phyloP scores from a whole-genome alignment of 2,888 invertebrate genomes.

The Drosophila mayaguana region DNA sequence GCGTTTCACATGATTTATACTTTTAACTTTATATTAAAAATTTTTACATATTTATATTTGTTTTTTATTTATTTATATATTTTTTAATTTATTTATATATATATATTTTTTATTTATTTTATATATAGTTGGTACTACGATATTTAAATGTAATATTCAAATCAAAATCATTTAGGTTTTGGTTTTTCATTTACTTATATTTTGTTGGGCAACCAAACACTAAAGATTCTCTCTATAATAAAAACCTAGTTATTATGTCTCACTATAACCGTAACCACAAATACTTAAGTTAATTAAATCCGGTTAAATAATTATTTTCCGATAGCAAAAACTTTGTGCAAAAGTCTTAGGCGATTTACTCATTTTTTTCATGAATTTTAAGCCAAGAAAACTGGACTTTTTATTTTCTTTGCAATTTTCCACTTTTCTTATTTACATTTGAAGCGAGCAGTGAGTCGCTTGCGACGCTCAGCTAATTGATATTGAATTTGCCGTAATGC shows the following conservation, averaged over 20 bases:
- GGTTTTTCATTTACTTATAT: no score
- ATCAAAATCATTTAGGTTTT: neutral
- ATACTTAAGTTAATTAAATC: neutral
- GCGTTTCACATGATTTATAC: no score
- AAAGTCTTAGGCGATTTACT: neutral
- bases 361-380: neutral
- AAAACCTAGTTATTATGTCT: neutral
- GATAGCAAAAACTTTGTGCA: neutral
- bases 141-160: no score
- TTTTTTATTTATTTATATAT: no score
- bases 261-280: neutral
- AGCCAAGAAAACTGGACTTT: neutral
- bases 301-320: neutral
- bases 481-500: constrained; percentile 10
- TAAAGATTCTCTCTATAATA: neutral
- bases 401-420: neutral
- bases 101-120: no score
- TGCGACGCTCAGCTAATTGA: neutral
- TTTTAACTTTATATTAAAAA: no score
- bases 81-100: no score
- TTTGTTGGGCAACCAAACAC: neutral
- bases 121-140: no score
- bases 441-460: neutral
- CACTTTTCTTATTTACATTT: neutral
- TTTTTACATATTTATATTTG: no score